phyloP scores from a whole-genome alignment of 2,888 invertebrate genomes.

The Melieria picta region DNA sequence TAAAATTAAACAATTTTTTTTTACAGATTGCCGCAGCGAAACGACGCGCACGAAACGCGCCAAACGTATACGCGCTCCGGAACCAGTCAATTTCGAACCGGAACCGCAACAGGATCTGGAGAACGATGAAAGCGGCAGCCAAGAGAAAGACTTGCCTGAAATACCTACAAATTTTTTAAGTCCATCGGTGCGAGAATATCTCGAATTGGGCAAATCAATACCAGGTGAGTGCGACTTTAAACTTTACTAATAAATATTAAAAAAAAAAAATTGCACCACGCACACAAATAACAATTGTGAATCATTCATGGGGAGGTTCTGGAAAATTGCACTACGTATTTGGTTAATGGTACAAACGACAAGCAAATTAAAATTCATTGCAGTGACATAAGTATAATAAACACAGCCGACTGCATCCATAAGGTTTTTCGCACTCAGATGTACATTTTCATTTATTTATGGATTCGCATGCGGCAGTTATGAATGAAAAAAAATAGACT shows the following conservation, averaged over 20 bases:
- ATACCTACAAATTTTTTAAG: slow-evolving; percentile 84
- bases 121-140: slow-evolving; percentile 61
- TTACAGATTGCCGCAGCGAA: slow-evolving; percentile 72
- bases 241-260: neutral
- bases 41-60: slow-evolving; percentile 70
- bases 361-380: neutral
- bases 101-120: slow-evolving; percentile 67
- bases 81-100: slow-evolving; percentile 64
- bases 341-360: too few species aligned
- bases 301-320: neutral
- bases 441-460: slow-evolving; percentile 31
- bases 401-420: neutral
- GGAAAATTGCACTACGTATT: too few species aligned
- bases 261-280: slow-evolving; percentile 3
- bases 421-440: slow-evolving; percentile 22
- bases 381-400: neutral
- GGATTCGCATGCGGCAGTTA: slow-evolving; percentile 14
- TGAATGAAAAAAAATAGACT: neutral
- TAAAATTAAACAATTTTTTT: slow-evolving; percentile 22
- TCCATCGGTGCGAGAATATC: slow-evolving; percentile 85
- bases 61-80: slow-evolving; percentile 72
- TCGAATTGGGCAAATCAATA: slow-evolving; percentile 88
- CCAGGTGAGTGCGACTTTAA: slow-evolving; percentile 73
- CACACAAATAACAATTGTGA: slow-evolving; percentile 7
- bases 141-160: slow-evolving; percentile 63